phyloP scores from a whole-genome alignment of 2,797 vertebrate species.

The Prunella strophiata region DNA sequence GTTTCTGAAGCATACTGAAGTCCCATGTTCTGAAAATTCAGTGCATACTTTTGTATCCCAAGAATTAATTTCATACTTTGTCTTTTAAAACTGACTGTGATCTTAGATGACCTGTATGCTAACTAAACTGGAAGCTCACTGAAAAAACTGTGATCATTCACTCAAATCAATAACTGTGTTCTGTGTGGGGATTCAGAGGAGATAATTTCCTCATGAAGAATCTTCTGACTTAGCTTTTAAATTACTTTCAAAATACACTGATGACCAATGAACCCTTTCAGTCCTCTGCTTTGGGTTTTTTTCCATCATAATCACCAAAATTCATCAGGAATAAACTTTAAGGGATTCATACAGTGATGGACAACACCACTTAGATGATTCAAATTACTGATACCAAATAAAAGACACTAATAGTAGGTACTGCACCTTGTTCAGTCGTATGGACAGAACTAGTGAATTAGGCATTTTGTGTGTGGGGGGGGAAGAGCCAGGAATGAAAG shows the following conservation, averaged over 20 bases:
- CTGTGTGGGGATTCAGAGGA: not conserved
- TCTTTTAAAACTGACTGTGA: not conserved
- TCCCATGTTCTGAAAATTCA: not conserved
- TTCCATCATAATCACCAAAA: not conserved
- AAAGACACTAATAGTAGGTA: not conserved
- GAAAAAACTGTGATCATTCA: not conserved
- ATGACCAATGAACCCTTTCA: not conserved
- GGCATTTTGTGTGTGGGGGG: fast-evolving
- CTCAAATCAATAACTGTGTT: not conserved
- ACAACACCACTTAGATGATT: not conserved
- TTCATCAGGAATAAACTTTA: not conserved
- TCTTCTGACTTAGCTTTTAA: not conserved
- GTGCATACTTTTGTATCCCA: not conserved
- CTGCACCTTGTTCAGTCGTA: fast-evolving
- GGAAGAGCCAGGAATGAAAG: not conserved
- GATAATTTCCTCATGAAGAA: not conserved
- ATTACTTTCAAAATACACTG: not conserved
- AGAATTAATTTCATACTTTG: not conserved
- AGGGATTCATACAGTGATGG: not conserved
- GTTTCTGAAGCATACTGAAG: constrained; percentile 27
- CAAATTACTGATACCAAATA: not conserved
- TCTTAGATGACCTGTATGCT: not conserved
- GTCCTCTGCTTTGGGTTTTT: not conserved
- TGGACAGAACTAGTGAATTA: not conserved
- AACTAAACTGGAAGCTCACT: not conserved